Percentiles rank a stretch among this genome's conserved stretches.
These are phyloP conservation scores for Drosophila vallismaia DNA, from an alignment of 2,888 invertebrate species.

Conservation along the genomic window DNA sequence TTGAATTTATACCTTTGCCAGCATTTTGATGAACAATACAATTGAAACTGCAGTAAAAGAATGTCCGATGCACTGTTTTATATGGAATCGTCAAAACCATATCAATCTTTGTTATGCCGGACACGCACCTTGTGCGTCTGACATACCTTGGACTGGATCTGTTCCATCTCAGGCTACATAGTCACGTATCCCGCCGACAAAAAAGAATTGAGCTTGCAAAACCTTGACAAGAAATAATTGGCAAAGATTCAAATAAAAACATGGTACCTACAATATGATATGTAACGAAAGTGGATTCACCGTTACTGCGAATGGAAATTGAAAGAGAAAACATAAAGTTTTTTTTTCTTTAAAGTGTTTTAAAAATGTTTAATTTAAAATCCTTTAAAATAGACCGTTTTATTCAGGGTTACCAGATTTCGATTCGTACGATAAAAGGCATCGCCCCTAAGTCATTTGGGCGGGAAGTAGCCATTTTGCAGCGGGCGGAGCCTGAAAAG, in stretches of 20 bases:
- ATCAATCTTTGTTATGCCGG: conserved; percentile 35
- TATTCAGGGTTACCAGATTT: not conserved
- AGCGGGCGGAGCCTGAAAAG: no score
- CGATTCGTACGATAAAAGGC: no score
- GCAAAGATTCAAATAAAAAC: conserved; percentile 54
- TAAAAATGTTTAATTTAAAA: not conserved
- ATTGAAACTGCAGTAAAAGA: conserved; percentile 55
- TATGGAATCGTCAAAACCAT: conserved; percentile 49
- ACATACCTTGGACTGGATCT: conserved; percentile 60
- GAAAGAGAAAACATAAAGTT: not conserved
- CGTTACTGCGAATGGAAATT: not conserved
- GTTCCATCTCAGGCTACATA: conserved; percentile 59
- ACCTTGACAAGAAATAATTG: conserved; percentile 64
- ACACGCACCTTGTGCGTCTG: conserved; percentile 56
- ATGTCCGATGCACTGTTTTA: conserved; percentile 64
- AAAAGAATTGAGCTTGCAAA: conserved; percentile 41
- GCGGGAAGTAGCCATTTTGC: no score
- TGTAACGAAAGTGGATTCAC: not conserved
- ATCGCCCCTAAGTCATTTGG: no score
- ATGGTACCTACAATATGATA: not conserved
- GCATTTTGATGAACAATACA: conserved; percentile 53
- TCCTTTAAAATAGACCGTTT: not conserved
- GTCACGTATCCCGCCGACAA: conserved; percentile 62
- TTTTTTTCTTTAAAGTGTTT: not conserved
- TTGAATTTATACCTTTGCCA: conserved; percentile 50